These are phyloP conservation scores for Hydrolagus affinis DNA, from an alignment of 2,113 vertebrate species.

Conservation along the genomic window DNA sequence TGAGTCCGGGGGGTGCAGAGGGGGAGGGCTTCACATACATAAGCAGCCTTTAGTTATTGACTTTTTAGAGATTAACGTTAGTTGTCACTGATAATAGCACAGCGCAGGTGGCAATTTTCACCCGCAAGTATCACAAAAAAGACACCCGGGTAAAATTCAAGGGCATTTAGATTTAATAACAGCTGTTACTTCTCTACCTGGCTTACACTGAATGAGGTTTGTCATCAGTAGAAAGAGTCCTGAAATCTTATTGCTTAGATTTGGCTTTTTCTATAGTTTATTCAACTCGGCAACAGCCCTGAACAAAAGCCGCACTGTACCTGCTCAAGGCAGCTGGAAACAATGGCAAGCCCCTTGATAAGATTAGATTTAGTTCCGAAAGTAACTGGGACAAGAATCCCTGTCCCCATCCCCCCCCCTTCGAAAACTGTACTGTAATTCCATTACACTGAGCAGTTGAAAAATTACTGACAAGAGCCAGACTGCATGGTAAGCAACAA, in stretches of 20 bases:
- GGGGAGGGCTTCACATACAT: too few species aligned
- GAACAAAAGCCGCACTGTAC: conserved; percentile 89
- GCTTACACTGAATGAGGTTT: conserved; percentile 40
- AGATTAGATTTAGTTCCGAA: conserved; percentile 72
- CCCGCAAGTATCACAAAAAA: not conserved
- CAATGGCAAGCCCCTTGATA: conserved; percentile 68
- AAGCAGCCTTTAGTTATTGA: not conserved
- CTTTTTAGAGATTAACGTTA: not conserved
- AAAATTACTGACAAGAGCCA: conserved; percentile 61
- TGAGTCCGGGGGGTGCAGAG: too few species aligned
- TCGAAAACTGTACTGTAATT: conserved; percentile 58
- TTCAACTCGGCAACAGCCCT: conserved; percentile 59
- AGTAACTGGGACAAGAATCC: conserved; percentile 58
- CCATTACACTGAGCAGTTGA: conserved; percentile 51
- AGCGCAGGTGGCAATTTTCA: not conserved
- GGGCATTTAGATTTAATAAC: conserved; percentile 35
- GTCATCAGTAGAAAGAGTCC: conserved; percentile 51
- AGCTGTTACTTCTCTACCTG: conserved; percentile 41
- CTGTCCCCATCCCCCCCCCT: conserved; percentile 51
- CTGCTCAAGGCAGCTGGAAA: conserved; percentile 63
- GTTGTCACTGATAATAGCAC: too few species aligned
- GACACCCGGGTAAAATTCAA: not conserved
- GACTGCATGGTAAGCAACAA: conserved; percentile 50
- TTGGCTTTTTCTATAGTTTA: conserved; percentile 55
- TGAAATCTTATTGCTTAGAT: conserved; percentile 59